These are phyloP conservation scores for Alloplasta piceator DNA, from an alignment of 2,888 invertebrate genomes.

Conservation along the genomic window DNA sequence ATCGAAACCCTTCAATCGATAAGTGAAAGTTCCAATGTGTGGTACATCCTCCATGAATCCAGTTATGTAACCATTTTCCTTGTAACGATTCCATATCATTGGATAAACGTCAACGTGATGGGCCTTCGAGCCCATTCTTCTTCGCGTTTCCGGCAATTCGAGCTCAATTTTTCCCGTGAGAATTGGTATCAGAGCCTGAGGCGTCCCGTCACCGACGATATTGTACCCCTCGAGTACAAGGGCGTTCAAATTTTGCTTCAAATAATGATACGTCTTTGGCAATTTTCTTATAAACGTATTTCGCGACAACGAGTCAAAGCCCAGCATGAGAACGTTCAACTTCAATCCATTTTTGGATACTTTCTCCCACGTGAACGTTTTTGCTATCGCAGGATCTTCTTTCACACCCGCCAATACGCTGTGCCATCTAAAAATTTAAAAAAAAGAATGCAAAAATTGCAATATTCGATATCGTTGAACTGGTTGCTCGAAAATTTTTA, in stretches of 20 bases:
- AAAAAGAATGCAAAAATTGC: neutral
- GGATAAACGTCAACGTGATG: constrained; percentile 91
- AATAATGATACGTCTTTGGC: constrained; percentile 89
- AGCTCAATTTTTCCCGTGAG: constrained; percentile 93
- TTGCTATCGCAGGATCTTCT: constrained; percentile 82
- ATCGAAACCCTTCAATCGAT: constrained; percentile 93
- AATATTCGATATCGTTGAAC: neutral
- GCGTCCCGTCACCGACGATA: constrained; percentile 94
- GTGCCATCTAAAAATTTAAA: constrained; percentile 85
- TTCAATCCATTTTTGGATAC: constrained; percentile 84
- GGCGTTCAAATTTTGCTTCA: constrained; percentile 86
- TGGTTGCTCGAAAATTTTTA: constrained; percentile 7
- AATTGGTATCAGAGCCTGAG: constrained; percentile 94
- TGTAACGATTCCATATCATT: constrained; percentile 93
- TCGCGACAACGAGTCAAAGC: constrained; percentile 94
- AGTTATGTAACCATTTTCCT: constrained; percentile 88
- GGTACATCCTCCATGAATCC: constrained; percentile 95
- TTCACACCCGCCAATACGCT: constrained; percentile 88
- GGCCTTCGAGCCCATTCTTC: constrained; percentile 86
- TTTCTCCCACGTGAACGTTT: constrained; percentile 84
- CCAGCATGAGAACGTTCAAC: constrained; percentile 92
- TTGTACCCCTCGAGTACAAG: constrained; percentile 90
- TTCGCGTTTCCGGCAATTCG: constrained; percentile 94
- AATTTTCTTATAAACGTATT: constrained; percentile 92
- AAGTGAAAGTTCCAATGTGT: constrained; percentile 93